These are phyloP conservation scores for Flabesymbios commensalis DNA, from an alignment of 2,888 invertebrate genomes.

Conservation along the genomic window DNA sequence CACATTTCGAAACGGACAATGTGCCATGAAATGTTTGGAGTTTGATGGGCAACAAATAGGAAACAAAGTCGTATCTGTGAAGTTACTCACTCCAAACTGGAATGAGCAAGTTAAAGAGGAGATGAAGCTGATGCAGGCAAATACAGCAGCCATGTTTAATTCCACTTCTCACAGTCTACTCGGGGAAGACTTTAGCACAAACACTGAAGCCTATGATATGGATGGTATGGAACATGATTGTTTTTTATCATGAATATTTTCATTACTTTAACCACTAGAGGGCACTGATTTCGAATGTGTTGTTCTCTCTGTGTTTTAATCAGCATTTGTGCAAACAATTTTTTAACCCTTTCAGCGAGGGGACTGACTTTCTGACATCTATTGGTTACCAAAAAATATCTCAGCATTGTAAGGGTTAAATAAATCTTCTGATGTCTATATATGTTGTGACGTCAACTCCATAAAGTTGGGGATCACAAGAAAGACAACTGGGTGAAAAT, in stretches of 20 bases:
- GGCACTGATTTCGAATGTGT: background rate
- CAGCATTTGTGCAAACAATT: background rate
- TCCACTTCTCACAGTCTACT: slow-evolving; percentile 52
- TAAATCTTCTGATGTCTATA: too few species aligned
- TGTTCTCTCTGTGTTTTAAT: background rate
- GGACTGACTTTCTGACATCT: too few species aligned
- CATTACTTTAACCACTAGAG: background rate
- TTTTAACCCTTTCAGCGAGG: background rate
- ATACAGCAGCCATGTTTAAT: slow-evolving; percentile 74
- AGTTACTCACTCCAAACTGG: slow-evolving; percentile 86
- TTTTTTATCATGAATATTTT: background rate
- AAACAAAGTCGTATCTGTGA: slow-evolving; percentile 66
- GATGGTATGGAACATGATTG: slow-evolving; percentile 26
- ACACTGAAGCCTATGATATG: slow-evolving; percentile 51
- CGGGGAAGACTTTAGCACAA: slow-evolving; percentile 56
- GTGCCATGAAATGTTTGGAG: slow-evolving; percentile 70
- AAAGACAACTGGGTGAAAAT: too few species aligned
- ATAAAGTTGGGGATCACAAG: too few species aligned
- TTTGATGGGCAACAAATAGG: slow-evolving; percentile 58
- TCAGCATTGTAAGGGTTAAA: too few species aligned
- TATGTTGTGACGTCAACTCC: too few species aligned
- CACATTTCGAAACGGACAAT: slow-evolving; percentile 87
- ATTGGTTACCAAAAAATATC: too few species aligned
- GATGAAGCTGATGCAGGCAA: slow-evolving; percentile 81
- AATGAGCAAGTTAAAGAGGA: slow-evolving; percentile 79